Evolutionary conservation across 2,113 vertebrate species (phyloP), one percentile per base, ranked within the genome.

Genomic region (Otolemur garnettii): DNA sequence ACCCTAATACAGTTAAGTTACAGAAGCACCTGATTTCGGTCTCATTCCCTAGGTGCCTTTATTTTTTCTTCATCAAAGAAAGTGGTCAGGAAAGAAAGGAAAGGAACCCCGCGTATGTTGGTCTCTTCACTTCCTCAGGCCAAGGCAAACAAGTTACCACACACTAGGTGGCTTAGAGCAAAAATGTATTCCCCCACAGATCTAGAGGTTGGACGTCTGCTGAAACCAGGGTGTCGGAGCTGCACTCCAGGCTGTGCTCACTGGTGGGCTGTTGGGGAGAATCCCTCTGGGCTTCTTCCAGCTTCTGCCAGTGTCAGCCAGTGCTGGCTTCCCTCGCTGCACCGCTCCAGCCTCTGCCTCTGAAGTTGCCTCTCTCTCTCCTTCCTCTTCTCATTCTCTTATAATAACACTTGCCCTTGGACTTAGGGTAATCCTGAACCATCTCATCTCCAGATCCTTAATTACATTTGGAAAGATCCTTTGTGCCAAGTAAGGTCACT

Each of bases 241-340:
- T 60, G 59, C 19, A 18, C 57, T 59, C 57, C 19, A 33, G 14
- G 50, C 22, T 69, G 15, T 1, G 18, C 19, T 59, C 72, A 38
- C 7, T 7, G 11, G 21, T 7, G 53, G 38, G 24, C 28, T 77
- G 35, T 24, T 22, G 30, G 4, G 10, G 15, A 84, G 24, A 42
- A 14, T 33, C 4, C 26, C 4, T 45, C 59, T 35, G 22, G 35
- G 12, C 4, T 55, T 75, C 30, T 26, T 15, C 3, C 10, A n/a
- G 72, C n/a, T 59, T 57, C 53, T 21, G 38, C 4, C 5, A 10
- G 35, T 38, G 0, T 3, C 19, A 33, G 28, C 28, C 22, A 1
- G n/a, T 7, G 28, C 1, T 0, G 5, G 30, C 53, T n/a, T 24
- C 22, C 35, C 12, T 0, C 19, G 26, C 12, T 26, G 19, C 2